Conservation (phyloP, 2,113 vertebrate genomes). For the Zapus hudsonius region DNA sequence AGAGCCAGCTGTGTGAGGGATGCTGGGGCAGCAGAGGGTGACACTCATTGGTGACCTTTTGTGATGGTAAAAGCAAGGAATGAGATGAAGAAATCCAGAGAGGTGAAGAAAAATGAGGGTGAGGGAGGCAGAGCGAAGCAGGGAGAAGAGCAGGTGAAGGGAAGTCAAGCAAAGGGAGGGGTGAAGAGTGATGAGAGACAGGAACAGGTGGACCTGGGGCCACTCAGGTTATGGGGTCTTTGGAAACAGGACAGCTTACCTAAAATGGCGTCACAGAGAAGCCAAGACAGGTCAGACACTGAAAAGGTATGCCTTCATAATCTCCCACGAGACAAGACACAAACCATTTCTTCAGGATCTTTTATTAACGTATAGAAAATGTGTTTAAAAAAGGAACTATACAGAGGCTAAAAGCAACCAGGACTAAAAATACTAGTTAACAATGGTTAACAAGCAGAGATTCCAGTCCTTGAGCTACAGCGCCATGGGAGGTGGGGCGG, state of each 20-base stretch:
- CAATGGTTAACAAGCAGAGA: constrained; percentile 89
- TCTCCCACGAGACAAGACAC: neutral
- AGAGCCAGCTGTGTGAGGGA: neutral
- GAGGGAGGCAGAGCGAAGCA: no score
- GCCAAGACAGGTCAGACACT: neutral
- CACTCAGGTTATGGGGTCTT: fast-evolving
- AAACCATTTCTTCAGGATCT: constrained; percentile 88
- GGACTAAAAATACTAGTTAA: constrained; percentile 96
- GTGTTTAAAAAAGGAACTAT: constrained; percentile 99
- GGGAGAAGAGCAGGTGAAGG: neutral
- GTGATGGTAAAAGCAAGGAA: neutral
- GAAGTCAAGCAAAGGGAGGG: no score
- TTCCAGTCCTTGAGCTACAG: constrained; percentile 88
- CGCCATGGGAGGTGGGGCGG: constrained; percentile 66
- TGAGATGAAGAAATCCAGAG: neutral
- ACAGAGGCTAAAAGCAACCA: constrained; percentile 93
- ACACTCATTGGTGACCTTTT: neutral
- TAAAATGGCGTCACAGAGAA: neutral
- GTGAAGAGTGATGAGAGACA: fast-evolving
- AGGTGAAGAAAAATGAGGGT: neutral
- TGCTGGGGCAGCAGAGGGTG: neutral
- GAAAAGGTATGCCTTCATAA: fast-evolving
- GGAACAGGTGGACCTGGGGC: neutral
- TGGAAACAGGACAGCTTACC: neutral
- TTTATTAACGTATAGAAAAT: constrained; percentile 99